phyloP scores from a whole-genome alignment of 2,888 invertebrate genomes.

The Xylocampa areola region DNA sequence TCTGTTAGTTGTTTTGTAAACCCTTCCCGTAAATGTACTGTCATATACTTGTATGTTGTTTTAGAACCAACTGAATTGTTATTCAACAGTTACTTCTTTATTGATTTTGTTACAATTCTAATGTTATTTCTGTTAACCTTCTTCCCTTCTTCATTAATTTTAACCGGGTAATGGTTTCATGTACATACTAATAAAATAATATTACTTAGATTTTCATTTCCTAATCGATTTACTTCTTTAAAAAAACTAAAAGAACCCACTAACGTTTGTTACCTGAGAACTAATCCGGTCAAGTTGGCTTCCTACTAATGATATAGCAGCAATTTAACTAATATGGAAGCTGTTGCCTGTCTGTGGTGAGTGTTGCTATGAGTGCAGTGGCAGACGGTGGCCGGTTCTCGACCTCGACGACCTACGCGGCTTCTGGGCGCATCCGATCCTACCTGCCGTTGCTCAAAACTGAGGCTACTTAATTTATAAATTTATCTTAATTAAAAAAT shows the following conservation, averaged over 20 bases:
- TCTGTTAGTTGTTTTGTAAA: constrained; percentile 64
- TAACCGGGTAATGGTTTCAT: constrained; percentile 31
- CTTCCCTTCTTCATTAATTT: constrained; percentile 12
- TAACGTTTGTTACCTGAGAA: constrained; percentile 30
- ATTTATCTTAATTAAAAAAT: no score
- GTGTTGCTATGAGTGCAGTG: constrained; percentile 66
- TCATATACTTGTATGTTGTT: constrained; percentile 46
- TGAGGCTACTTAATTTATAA: constrained; percentile 25
- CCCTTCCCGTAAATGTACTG: constrained; percentile 49
- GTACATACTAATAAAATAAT: constrained; percentile 42
- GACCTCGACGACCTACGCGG: constrained; percentile 66
- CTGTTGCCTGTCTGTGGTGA: constrained; percentile 32
- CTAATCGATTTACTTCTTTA: constrained; percentile 34
- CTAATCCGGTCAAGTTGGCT: constrained; percentile 16
- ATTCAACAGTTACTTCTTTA: constrained; percentile 35
- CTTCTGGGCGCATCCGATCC: constrained; percentile 82
- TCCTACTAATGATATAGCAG: constrained; percentile 33
- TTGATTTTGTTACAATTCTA: constrained; percentile 31
- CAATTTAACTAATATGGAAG: constrained; percentile 29
- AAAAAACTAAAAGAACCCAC: constrained; percentile 30
- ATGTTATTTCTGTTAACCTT: constrained; percentile 22
- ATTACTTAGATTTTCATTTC: constrained; percentile 43
- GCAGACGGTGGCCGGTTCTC: constrained; percentile 76
- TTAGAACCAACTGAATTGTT: constrained; percentile 41
- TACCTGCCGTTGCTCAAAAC: constrained; percentile 65